phyloP scores from a whole-genome alignment of 2,888 invertebrate genomes.

The Pseudococcus longispinus region DNA sequence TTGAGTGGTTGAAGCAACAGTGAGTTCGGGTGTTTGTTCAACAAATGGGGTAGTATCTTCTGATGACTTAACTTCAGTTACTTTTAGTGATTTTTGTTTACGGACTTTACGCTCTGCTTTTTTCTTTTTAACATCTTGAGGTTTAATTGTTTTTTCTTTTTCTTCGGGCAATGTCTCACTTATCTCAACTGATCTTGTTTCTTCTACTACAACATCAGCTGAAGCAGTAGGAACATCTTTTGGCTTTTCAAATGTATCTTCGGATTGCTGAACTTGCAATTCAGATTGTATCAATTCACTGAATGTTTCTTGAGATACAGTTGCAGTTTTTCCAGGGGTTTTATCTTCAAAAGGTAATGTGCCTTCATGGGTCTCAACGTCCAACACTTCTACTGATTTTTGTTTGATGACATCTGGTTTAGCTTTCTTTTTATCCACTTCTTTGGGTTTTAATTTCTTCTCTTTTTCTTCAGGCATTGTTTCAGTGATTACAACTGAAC shows the following conservation, averaged over 20 bases:
- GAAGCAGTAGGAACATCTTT: constrained; percentile 57
- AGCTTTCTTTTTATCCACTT: constrained; percentile 50
- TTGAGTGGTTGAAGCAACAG: not conserved
- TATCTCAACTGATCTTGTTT: constrained; percentile 59
- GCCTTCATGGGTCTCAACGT: constrained; percentile 4
- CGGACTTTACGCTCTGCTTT: not conserved
- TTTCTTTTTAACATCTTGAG: not conserved
- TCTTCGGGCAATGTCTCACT: constrained; percentile 50
- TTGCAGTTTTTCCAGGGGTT: not conserved
- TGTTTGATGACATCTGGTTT: constrained; percentile 36
- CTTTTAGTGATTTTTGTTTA: constrained; percentile 39
- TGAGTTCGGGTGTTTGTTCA: not conserved
- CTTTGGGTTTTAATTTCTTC: constrained; percentile 50
- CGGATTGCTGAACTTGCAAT: not conserved
- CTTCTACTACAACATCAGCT: constrained; percentile 60
- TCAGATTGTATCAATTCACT: constrained; percentile 45
- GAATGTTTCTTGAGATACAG: constrained; percentile 6
- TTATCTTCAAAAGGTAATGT: not conserved
- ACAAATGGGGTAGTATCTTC: not conserved
- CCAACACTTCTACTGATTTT: constrained; percentile 42
- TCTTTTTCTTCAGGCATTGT: constrained; percentile 51
- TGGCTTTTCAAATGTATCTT: not conserved
- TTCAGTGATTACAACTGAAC: constrained; percentile 59
- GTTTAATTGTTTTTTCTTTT: constrained; percentile 46
- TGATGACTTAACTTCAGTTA: not conserved